Conservation (phyloP, 2,113 vertebrate genomes). For the Cichladusa arquata region DNA sequence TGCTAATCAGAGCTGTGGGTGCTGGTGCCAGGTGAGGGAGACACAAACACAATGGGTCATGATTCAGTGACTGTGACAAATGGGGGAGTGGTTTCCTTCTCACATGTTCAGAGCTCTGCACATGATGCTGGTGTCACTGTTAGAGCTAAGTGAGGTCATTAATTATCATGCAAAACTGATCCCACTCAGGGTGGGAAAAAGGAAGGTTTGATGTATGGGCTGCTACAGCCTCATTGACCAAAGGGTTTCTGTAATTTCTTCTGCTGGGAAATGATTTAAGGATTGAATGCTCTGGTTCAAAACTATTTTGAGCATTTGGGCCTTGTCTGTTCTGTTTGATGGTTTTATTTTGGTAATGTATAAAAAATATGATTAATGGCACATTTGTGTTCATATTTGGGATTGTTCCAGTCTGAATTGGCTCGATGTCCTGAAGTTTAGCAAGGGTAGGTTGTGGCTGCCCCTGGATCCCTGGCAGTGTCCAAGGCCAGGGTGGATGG, state of each 20-base stretch:
- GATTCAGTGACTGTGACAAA: not conserved
- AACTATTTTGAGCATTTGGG: not conserved
- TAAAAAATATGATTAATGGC: not conserved
- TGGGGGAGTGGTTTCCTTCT: not conserved
- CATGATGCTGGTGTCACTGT: not conserved
- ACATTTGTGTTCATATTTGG: fast-evolving
- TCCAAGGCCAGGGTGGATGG: fast-evolving
- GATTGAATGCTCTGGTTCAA: not conserved
- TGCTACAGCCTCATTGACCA: not conserved
- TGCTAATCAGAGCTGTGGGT: fast-evolving
- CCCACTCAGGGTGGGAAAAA: not conserved
- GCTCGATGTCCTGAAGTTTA: not conserved
- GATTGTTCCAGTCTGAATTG: not conserved
- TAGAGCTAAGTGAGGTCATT: not conserved
- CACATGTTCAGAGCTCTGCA: not conserved
- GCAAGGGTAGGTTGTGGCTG: not conserved
- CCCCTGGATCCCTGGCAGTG: not conserved
- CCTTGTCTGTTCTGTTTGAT: not conserved
- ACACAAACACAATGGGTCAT: not conserved
- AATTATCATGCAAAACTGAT: not conserved
- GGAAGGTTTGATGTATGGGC: not conserved
- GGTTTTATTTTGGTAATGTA: not conserved
- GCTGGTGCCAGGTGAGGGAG: not conserved
- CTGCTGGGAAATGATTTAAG: not conserved
- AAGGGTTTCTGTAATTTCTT: not conserved